A percentile compares a stretch with the other conserved stretches of the same genome.
These are phyloP conservation scores for Drosophila melanogaster DNA, from an alignment of 1,140 invertebrate species.

Conservation along the genomic window Release_6_plus_ISO1_MT NT_037436.4:2724501-2725000, in stretches of 20 bases:
- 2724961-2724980: slow-evolving; percentile 6
- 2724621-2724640: slow-evolving; percentile 18
- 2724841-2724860: not conserved
- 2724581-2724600: slow-evolving; percentile 72
- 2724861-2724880: slow-evolving; percentile 3
- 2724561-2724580: slow-evolving; percentile 44
- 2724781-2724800: not conserved
- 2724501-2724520: slow-evolving; percentile 62
- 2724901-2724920: slow-evolving; percentile 43
- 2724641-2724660: slow-evolving; percentile 1
- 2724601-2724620: slow-evolving; percentile 61
- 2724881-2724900: not conserved
- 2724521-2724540: slow-evolving; percentile 73
- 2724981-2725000: slow-evolving; percentile 67
- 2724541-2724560: slow-evolving; percentile 31
- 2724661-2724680: slow-evolving; percentile 93
- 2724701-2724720: slow-evolving; percentile 95
- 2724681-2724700: slow-evolving; percentile 98
- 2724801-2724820: not conserved
- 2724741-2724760: slow-evolving; percentile 88
- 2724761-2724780: slow-evolving; percentile 67
- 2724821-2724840: not conserved
- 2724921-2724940: slow-evolving; percentile 48
- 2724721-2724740: slow-evolving; percentile 98
- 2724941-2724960: slow-evolving; percentile 65